These are phyloP conservation scores for Mus minutoides DNA, from an alignment of 2,797 vertebrate genomes.

Conservation along the genomic window DNA sequence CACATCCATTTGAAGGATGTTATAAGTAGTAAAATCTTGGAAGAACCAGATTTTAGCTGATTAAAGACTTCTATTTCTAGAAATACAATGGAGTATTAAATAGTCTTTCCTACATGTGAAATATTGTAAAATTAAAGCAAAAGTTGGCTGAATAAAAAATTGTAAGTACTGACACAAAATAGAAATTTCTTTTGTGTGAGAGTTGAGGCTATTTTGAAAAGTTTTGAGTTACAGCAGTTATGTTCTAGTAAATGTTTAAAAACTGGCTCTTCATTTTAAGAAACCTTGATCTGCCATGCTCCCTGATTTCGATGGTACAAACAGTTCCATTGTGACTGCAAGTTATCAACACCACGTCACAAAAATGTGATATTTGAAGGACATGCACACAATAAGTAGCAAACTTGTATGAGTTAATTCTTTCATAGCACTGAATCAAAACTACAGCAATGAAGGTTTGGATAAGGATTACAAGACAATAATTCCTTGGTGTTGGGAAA, in stretches of 20 bases:
- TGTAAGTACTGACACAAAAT: background rate
- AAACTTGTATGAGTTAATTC: background rate
- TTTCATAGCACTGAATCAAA: background rate
- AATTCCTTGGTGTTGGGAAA: background rate
- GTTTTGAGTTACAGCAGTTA: background rate
- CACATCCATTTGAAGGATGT: constrained; percentile 12
- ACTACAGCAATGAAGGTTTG: constrained; percentile 38
- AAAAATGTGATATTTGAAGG: background rate
- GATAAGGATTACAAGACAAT: background rate
- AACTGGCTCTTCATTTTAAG: background rate
- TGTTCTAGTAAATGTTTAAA: constrained; percentile 53
- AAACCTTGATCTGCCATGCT: background rate
- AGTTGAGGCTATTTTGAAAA: background rate
- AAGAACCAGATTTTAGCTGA: constrained; percentile 46
- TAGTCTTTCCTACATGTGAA: background rate
- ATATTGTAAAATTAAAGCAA: background rate
- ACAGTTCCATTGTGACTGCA: background rate
- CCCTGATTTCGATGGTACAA: constrained; percentile 41
- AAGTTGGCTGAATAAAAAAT: background rate
- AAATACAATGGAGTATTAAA: background rate
- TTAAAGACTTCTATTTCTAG: constrained; percentile 21
- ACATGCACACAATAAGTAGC: background rate
- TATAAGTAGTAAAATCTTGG: constrained; percentile 13
- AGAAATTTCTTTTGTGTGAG: constrained; percentile 24
- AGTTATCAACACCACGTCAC: background rate